phyloP scores from a whole-genome alignment of 2,888 invertebrate species.

The Gerosis bhagava region DNA sequence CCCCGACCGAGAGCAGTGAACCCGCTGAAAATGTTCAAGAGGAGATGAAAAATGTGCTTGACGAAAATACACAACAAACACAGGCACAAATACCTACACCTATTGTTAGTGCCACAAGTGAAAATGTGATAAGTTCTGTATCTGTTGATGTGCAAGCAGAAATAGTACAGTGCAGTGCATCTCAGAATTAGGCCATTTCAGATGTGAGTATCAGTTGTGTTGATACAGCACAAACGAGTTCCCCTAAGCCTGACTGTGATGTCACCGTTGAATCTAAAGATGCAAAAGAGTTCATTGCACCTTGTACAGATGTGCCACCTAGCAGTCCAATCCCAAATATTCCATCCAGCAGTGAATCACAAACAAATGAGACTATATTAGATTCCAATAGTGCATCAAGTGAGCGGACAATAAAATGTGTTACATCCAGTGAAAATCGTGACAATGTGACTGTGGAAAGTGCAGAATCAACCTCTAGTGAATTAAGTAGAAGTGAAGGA shows the following conservation, averaged over 20 bases:
- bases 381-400: constrained; percentile 54
- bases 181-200: constrained; percentile 36
- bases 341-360: constrained; percentile 60
- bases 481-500: constrained; percentile 67
- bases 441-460: constrained; percentile 72
- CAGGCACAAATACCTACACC: constrained; percentile 30
- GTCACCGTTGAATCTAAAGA: constrained; percentile 30
- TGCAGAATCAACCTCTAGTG: constrained; percentile 76
- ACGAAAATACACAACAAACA: constrained; percentile 26
- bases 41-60: constrained; percentile 8
- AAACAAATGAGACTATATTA: constrained; percentile 48
- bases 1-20: constrained; percentile 20
- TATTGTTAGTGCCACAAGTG: constrained; percentile 47
- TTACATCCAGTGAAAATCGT: constrained; percentile 68
- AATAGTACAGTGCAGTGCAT: no score
- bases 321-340: constrained; percentile 37
- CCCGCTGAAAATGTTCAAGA: constrained; percentile 25
- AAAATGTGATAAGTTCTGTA: constrained; percentile 37
- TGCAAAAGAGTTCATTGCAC: constrained; percentile 31
- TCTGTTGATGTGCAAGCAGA: constrained; percentile 36
- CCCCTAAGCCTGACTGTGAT: constrained; percentile 38
- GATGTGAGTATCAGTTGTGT: constrained; percentile 39
- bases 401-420: constrained; percentile 70
- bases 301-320: constrained; percentile 33
- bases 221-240: constrained; percentile 42